Evolutionary conservation across 2,888 invertebrate species (phyloP).

Genomic region (Drosophila aldrichi): DNA sequence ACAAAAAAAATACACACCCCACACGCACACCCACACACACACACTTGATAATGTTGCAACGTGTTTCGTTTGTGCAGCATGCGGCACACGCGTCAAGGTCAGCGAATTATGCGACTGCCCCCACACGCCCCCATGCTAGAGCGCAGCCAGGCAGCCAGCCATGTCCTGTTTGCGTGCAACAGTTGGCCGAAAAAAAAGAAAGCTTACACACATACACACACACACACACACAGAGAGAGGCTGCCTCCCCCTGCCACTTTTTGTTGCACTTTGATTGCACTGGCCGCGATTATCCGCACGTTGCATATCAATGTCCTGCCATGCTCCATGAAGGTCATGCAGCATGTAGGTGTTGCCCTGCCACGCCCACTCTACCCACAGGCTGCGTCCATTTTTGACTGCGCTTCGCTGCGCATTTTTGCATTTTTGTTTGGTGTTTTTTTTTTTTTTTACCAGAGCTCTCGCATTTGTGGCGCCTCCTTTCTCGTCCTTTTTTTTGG

Average conservation of each 20-base stretch:
- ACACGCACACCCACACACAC: constrained; percentile 19
- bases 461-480: constrained; percentile 33
- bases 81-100: constrained; percentile 78
- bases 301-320: constrained; percentile 76
- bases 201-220: neutral
- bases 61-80: constrained; percentile 71
- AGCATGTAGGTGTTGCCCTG: constrained; percentile 27
- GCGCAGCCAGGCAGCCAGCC: constrained; percentile 25
- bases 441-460: constrained; percentile 54
- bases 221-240: neutral
- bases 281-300: constrained; percentile 77
- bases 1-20: constrained; percentile 25
- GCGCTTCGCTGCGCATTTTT: constrained; percentile 69
- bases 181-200: constrained; percentile 48
- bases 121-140: constrained; percentile 1
- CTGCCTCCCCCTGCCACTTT: constrained; percentile 20
- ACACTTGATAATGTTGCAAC: constrained; percentile 56
- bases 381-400: constrained; percentile 47
- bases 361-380: neutral
- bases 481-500: constrained; percentile 13
- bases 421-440: constrained; percentile 46
- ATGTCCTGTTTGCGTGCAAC: constrained; percentile 57
- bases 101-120: constrained; percentile 41
- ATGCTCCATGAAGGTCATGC: constrained; percentile 61
- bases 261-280: constrained; percentile 77